Percentiles rank a stretch among this genome's conserved stretches.
Conservation (phyloP, 2,797 vertebrate genomes). For the Tolypeutes matacus region DNA sequence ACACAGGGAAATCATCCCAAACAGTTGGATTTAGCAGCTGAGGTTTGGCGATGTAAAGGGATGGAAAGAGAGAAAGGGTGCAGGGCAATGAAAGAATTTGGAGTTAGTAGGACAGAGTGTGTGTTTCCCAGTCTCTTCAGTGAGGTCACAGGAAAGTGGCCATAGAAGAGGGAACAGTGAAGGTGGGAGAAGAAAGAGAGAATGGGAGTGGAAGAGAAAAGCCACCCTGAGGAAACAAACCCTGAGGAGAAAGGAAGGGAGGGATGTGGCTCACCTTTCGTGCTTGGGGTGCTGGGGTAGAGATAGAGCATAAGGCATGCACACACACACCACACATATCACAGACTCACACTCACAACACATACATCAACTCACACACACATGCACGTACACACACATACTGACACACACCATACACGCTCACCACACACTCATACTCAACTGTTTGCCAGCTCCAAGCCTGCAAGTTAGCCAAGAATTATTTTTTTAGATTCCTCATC, state of each 20-base stretch:
- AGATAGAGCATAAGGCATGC: background rate
- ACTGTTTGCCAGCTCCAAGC: background rate
- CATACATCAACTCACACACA: background rate
- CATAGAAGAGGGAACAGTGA: background rate
- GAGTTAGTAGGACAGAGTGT: background rate
- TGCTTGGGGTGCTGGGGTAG: background rate
- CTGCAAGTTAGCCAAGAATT: slow-evolving; percentile 9
- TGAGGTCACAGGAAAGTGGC: background rate
- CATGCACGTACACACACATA: background rate
- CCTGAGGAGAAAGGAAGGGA: background rate
- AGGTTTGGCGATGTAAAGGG: slow-evolving; percentile 48
- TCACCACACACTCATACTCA: background rate
- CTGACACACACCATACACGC: too few species aligned
- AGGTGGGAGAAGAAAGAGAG: background rate
- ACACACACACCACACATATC: background rate
- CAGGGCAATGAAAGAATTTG: background rate
- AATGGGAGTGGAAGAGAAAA: too few species aligned
- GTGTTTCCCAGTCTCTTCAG: background rate
- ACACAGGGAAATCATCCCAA: slow-evolving; percentile 68
- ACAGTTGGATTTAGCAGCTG: slow-evolving; percentile 17
- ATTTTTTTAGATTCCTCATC: slow-evolving; percentile 47
- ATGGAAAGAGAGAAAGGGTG: background rate
- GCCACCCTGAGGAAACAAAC: background rate
- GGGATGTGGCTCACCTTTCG: background rate
- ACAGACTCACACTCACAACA: background rate